Evolutionary conservation across 2,113 vertebrate species (phyloP).

Genomic region (Dermatemys mawii): DNA sequence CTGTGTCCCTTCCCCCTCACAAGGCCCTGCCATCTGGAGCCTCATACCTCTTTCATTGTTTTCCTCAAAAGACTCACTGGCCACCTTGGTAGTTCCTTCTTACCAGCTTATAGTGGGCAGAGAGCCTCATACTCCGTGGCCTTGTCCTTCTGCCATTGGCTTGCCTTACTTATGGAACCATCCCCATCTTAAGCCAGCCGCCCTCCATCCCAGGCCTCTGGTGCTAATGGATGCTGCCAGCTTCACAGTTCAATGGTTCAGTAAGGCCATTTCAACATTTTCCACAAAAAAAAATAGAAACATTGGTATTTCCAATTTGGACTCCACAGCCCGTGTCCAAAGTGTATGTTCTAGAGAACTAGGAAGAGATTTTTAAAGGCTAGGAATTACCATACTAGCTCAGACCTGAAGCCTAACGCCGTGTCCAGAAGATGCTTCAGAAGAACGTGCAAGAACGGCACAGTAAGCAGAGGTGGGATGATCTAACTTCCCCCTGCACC

Average conservation of each 20-base stretch:
- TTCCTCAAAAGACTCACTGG: not conserved
- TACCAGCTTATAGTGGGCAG: not conserved
- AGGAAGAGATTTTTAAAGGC: not conserved
- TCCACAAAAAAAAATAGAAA: not conserved
- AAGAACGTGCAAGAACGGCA: not conserved
- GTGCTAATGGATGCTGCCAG: not conserved
- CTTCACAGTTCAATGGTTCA: not conserved
- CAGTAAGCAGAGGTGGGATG: not conserved
- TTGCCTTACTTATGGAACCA: not conserved
- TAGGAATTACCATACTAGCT: not conserved
- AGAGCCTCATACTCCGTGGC: not conserved
- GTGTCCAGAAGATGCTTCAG: not conserved
- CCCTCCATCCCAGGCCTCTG: not conserved
- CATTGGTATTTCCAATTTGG: not conserved
- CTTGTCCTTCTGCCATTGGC: not conserved
- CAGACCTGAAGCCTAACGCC: not conserved
- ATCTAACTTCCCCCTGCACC: not conserved
- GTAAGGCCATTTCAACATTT: not conserved
- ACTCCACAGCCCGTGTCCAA: not conserved
- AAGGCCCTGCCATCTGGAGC: fast-evolving
- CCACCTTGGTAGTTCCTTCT: not conserved
- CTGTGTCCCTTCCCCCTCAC: not conserved
- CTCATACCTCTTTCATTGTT: not conserved
- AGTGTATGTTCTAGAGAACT: not conserved
- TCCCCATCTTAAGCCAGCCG: fast-evolving